Evolutionary conservation across 2,113 vertebrate species (phyloP).

Genomic region (Microtus richardsoni): DNA sequence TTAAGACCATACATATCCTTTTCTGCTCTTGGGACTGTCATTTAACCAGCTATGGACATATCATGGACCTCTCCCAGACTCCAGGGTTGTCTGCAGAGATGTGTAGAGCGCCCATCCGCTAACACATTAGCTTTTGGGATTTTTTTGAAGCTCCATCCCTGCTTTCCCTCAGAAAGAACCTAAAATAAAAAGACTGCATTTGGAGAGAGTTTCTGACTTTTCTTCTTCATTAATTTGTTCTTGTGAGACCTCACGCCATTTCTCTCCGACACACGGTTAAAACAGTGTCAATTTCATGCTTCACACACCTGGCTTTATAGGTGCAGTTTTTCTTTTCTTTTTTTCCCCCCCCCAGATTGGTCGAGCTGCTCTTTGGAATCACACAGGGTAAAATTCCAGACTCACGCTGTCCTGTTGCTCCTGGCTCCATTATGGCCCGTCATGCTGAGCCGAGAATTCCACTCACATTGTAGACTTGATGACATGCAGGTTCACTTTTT

Average conservation of each 20-base stretch:
- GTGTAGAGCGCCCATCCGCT: not conserved
- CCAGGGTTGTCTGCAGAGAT: not conserved
- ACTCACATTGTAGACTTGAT: conserved; percentile 60
- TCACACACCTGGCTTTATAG: conserved; percentile 46
- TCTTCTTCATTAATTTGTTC: not conserved
- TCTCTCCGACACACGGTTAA: conserved; percentile 26
- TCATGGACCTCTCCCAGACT: not conserved
- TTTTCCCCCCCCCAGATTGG: not conserved
- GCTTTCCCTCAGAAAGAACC: not conserved
- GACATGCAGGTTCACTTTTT: conserved; percentile 79
- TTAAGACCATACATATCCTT: not conserved
- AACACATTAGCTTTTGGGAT: not conserved
- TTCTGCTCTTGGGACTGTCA: not conserved
- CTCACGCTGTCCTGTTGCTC: conserved; percentile 64
- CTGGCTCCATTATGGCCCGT: conserved; percentile 64
- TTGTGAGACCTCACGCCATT: not conserved
- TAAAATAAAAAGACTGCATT: not conserved
- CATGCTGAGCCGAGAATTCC: conserved; percentile 62
- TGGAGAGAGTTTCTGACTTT: conserved; percentile 39
- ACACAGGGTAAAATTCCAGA: conserved; percentile 73
- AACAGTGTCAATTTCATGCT: conserved; percentile 60
- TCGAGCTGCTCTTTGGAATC: conserved; percentile 66
- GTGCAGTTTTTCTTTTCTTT: conserved; percentile 49
- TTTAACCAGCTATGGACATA: not conserved
- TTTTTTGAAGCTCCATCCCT: not conserved